Evolutionary conservation across 1,140 invertebrate species (phyloP), one percentile per base, ranked within the genome.

Genomic region (Leptinotarsa defecta): DNA sequence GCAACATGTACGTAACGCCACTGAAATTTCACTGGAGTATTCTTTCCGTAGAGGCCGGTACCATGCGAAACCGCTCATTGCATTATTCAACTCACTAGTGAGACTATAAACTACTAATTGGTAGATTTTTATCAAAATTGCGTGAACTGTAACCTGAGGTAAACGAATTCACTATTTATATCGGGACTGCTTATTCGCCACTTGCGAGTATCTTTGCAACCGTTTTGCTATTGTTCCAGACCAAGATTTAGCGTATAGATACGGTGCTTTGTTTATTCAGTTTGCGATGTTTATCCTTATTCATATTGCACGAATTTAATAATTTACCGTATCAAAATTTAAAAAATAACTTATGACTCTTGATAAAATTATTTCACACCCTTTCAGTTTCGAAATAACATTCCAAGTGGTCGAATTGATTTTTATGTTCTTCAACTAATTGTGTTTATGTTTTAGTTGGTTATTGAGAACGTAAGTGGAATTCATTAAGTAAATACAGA

Each of bases 81-180:
- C 71, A 78, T 80, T 77, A 80, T 80, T 80, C 79, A 79, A 72
- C 63, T 77, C 62, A 77, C 75, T 71, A 78, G 61, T 68, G 71
- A 76, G 78, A 71, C 77, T 74, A 81, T 81, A 82, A 82, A 82
- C 78, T 78, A 79, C 81, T 82, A 82, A 82, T 82, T 82, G 81
- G 81, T 79, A 80, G 81, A 82, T 82, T 79, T 80, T 81, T 82
- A 82, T 82, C 81, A 67, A 63, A 74, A 76, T 69, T 79, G 79
- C 81, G 78, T 82, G 81, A 82, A 82, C 81, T 82, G 79, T 79
- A 82, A 82, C 79, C 81, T 80, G 78, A 62, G 74, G 74, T 79
- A 79, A 79, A 79, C 77, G 77, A 79, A 78, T 78, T 77, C 75
- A 57, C 68, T 70, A 68, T 73, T 75, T 75, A 73, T 76, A 78